Evolutionary conservation across 2,888 invertebrate species (phyloP).

Genomic region (Nemoura dubitans): DNA sequence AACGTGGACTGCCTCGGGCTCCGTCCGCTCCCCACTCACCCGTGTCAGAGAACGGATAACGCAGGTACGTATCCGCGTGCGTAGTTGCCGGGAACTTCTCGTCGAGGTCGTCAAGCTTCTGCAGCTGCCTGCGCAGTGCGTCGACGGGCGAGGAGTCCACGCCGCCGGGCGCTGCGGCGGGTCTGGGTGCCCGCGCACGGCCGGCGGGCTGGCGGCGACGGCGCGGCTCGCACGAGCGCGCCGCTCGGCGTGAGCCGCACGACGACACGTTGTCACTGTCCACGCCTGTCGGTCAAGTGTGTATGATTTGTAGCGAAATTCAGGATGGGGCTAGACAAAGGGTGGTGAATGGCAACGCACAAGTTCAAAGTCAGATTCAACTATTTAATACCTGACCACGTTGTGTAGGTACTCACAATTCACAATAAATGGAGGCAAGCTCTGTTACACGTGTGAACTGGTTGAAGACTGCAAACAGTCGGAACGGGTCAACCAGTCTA

Average conservation of each 20-base stretch:
- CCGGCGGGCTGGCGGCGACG: conserved; percentile 74
- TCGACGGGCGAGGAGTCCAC: conserved; percentile 71
- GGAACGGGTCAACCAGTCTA: too few relatives aligned
- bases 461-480: too few relatives aligned
- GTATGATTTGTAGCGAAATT: too few relatives aligned
- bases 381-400: too few relatives aligned
- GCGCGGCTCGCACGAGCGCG: conserved; percentile 52
- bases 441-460: too few relatives aligned
- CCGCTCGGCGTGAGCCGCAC: conserved; percentile 40
- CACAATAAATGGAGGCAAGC: too few relatives aligned
- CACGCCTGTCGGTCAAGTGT: conserved; percentile 31
- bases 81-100: conserved; percentile 80
- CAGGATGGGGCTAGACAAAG: too few relatives aligned
- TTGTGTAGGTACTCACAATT: too few relatives aligned
- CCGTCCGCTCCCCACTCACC: conserved; percentile 58
- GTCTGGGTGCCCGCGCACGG: not conserved
- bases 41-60: conserved; percentile 83
- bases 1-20: too few relatives aligned
- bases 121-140: conserved; percentile 79
- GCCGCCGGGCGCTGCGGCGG: conserved; percentile 64
- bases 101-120: conserved; percentile 83
- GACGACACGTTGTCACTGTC: conserved; percentile 49
- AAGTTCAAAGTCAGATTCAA: too few relatives aligned
- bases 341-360: too few relatives aligned
- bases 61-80: conserved; percentile 75